Evolutionary conservation across 2,888 invertebrate genomes (phyloP), one percentile per base, ranked within the genome.

Genomic region (Eulithis testata): DNA sequence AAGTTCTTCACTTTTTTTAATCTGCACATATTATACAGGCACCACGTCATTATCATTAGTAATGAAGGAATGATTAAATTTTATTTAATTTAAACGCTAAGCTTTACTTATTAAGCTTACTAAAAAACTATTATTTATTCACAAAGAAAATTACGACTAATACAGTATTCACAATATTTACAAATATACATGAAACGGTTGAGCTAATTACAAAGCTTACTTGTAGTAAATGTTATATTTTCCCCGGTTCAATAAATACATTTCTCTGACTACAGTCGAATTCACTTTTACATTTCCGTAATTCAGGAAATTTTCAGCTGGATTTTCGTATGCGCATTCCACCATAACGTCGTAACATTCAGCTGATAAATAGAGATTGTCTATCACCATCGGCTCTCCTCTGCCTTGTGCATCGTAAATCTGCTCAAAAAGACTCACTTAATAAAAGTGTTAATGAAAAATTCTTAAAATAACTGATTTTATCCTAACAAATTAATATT

Each of bases 321-420:
- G 87, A 72, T 91, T 89, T 54, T 94, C 93, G 63, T 88, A 83
- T 11, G 90, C 87, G 63, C 94, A 88, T 73, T 95, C 94, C 7
- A 95, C 84, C 76, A 87, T 85, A 4, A 95, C 94, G 73, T 95
- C 94, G 60, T 95, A 94, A 57, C 94, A 94, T 83, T 95, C 95
- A 0, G 94, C 95, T 0, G 89, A 90, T 12, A 95, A 71, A 51
- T 69, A 76, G 36, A 94, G 73, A 4, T 76, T 79, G 12, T 94
- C 93, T 4, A 84, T 82, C 6, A 92, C 69, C 84, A 94, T 86
- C 0, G 93, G 89, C 1, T 84, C 84, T 3, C 91, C 89, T 11
- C 93, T 85, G 9, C 93, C 88, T 68, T 89, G 82, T 14, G 82
- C 84, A 51, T 93, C 91, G 59, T 88, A 93, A 68, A 94, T 86